phyloP scores from a whole-genome alignment of 2,888 invertebrate genomes.

The Polydesmus complanatus region DNA sequence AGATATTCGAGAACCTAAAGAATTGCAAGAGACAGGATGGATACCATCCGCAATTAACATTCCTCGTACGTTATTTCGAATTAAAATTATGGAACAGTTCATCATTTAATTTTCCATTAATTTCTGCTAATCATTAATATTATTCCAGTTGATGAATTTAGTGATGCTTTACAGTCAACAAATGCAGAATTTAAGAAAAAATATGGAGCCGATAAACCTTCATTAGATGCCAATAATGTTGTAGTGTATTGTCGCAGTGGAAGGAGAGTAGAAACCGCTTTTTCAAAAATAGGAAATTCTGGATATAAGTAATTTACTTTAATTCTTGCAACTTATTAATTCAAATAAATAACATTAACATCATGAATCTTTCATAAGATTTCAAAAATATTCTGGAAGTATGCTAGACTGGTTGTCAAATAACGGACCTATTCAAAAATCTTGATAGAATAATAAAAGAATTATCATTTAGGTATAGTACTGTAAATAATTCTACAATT shows the following conservation, averaged over 20 bases:
- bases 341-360: not conserved
- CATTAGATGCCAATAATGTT: not conserved
- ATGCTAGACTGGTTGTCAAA: not conserved
- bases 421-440: not conserved
- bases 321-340: not conserved
- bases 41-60: constrained; percentile 4
- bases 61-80: constrained; percentile 3
- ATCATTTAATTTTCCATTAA: not conserved
- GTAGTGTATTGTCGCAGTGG: constrained; percentile 11
- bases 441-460: no score
- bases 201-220: constrained; percentile 1
- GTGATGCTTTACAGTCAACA: constrained; percentile 1
- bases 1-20: constrained; percentile 5
- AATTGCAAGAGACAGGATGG: constrained; percentile 4
- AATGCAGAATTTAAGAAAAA: not conserved
- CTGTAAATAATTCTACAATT: no score
- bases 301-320: not conserved
- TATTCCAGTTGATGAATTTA: constrained; percentile 9
- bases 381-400: not conserved
- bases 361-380: not conserved
- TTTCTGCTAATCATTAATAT: not conserved
- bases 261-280: not conserved
- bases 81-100: not conserved
- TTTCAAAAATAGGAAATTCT: not conserved
- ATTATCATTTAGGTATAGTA: not conserved